Conservation (phyloP, 2,113 vertebrate genomes). For the Larimichthys polyactis region DNA sequence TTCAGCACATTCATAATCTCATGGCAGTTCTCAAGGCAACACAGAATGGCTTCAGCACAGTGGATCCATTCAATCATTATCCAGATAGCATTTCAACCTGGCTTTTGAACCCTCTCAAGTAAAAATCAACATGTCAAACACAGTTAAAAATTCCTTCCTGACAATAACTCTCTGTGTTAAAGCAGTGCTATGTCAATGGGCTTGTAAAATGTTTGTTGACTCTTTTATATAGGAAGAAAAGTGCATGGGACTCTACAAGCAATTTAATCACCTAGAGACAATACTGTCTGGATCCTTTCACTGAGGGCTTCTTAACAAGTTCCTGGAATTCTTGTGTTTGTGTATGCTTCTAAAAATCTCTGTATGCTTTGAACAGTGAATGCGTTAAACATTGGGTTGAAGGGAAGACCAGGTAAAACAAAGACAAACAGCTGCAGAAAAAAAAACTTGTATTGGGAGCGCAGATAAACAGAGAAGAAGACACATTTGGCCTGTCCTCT, state of each 20-base stretch:
- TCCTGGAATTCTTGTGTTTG: not conserved
- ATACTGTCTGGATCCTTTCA: conserved; percentile 46
- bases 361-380: conserved; percentile 7
- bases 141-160: conserved; percentile 62
- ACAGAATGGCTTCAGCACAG: not conserved
- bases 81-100: conserved; percentile 52
- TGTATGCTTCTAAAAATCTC: conserved; percentile 1
- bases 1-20: not conserved
- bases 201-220: conserved; percentile 62
- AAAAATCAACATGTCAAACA: conserved; percentile 68
- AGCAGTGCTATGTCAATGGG: conserved; percentile 52
- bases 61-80: conserved; percentile 4
- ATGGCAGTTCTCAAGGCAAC: conserved; percentile 7
- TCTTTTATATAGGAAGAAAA: conserved; percentile 37
- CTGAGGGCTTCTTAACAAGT: conserved; percentile 23
- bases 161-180: conserved; percentile 59
- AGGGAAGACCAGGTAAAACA: conserved; percentile 3
- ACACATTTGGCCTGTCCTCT: conserved; percentile 53
- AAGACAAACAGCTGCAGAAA: conserved; percentile 26
- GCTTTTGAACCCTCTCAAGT: conserved; percentile 47
- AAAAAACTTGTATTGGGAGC: conserved; percentile 6
- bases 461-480: conserved; percentile 15
- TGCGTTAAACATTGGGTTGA: conserved; percentile 5
- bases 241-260: conserved; percentile 3
- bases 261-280: conserved; percentile 36